Evolutionary conservation across 1,140 invertebrate genomes (phyloP).

Genomic region (Rhagoletis pomonella): DNA sequence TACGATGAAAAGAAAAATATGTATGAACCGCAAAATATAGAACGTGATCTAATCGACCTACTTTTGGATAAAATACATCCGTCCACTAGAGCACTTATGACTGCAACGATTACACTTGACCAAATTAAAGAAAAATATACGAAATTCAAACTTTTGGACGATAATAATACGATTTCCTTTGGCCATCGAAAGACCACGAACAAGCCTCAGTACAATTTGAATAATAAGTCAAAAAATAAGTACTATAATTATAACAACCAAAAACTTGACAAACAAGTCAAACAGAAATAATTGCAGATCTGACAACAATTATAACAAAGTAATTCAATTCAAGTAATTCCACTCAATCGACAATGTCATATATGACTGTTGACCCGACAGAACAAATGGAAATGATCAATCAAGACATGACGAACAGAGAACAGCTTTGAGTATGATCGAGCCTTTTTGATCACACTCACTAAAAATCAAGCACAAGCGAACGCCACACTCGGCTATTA

Average conservation of each 20-base stretch:
- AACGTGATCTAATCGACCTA: too few relatives aligned
- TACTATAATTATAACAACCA: background rate
- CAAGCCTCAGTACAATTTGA: slow-evolving; percentile 8
- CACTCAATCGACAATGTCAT: background rate
- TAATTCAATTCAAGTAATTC: background rate
- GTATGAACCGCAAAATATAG: background rate
- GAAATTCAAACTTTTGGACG: background rate
- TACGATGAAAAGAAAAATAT: too few relatives aligned
- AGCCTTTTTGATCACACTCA: too few relatives aligned
- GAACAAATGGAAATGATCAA: background rate
- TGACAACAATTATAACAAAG: background rate
- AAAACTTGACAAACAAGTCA: too few relatives aligned
- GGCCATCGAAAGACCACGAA: background rate
- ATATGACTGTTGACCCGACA: too few relatives aligned
- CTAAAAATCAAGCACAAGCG: too few relatives aligned
- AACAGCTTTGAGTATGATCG: too few relatives aligned
- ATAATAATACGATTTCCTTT: background rate
- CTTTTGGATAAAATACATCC: background rate
- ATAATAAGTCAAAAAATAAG: background rate
- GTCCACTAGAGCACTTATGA: background rate
- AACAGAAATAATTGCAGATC: background rate
- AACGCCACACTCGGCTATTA: too few relatives aligned
- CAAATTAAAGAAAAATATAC: too few relatives aligned
- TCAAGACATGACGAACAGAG: background rate
- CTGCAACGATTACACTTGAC: too few relatives aligned